A percentile compares a stretch with the other conserved stretches of the same genome.
These are phyloP conservation scores for Sinosuthora webbiana DNA, from an alignment of 2,113 vertebrate genomes.

Conservation along the genomic window DNA sequence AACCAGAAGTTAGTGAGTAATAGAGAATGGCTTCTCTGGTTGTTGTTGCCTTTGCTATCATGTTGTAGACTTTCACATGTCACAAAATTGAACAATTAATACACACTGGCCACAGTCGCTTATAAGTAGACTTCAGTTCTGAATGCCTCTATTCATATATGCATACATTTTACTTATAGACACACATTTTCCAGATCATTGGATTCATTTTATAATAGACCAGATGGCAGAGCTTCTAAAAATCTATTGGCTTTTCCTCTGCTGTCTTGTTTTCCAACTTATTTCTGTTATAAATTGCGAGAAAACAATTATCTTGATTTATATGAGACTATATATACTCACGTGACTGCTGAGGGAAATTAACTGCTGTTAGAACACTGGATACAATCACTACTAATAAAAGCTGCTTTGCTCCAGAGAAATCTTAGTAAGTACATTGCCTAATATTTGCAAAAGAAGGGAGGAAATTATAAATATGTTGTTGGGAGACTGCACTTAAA, in stretches of 20 bases:
- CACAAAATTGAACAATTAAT: background rate
- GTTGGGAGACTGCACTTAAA: background rate
- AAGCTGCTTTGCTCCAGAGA: background rate
- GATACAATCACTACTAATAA: background rate
- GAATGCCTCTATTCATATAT: background rate
- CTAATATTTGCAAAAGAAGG: background rate
- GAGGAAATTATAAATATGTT: background rate
- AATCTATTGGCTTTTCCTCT: background rate
- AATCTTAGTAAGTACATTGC: background rate
- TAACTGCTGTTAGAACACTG: background rate
- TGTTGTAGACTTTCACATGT: background rate
- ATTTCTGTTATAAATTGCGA: background rate
- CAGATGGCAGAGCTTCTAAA: background rate
- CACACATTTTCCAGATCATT: background rate
- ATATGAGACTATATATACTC: background rate
- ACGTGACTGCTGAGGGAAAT: background rate
- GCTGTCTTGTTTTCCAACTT: background rate
- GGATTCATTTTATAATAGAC: background rate
- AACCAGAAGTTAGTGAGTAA: background rate
- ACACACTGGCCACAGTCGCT: background rate
- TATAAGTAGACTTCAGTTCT: background rate
- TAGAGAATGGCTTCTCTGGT: background rate
- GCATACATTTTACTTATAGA: background rate
- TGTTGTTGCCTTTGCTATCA: background rate
- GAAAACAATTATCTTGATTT: conserved; percentile 8